Evolutionary conservation across 1,140 invertebrate genomes (phyloP).

Genomic region (Metopolophium dirhodum): DNA sequence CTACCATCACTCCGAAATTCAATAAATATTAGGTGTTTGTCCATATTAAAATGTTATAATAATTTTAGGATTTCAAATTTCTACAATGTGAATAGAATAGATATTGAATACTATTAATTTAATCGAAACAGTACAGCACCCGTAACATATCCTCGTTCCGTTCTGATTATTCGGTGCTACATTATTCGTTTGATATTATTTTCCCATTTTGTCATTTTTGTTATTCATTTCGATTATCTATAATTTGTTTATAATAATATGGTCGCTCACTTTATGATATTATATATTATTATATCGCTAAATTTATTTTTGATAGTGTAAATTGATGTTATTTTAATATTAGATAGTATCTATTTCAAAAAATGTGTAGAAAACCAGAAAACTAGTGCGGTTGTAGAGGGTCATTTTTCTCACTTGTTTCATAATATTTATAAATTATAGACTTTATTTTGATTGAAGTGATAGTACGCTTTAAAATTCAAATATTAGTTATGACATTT

Average conservation of each 20-base stretch:
- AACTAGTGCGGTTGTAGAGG: neutral
- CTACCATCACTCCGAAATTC: neutral
- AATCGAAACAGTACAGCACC: neutral
- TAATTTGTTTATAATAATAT: neutral
- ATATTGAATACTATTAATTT: neutral
- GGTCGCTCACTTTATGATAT: neutral
- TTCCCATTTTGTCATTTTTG: neutral
- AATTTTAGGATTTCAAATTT: conserved; percentile 1
- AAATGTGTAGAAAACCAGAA: neutral
- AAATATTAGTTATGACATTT: too few relatives aligned
- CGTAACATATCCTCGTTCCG: neutral
- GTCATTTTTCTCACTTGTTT: too few relatives aligned
- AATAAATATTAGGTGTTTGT: neutral
- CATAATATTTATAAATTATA: too few relatives aligned
- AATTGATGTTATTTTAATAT: neutral
- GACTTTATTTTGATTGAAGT: neutral
- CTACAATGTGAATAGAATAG: neutral
- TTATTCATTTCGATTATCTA: neutral
- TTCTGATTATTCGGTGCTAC: neutral
- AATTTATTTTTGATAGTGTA: neutral
- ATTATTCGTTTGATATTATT: neutral
- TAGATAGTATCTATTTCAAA: neutral
- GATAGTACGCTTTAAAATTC: neutral
- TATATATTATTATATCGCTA: neutral
- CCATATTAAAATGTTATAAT: neutral